Base-by-base conservation (phyloP, 2,113 vertebrate species). In the Cephalopholis sonnerati region DNA sequence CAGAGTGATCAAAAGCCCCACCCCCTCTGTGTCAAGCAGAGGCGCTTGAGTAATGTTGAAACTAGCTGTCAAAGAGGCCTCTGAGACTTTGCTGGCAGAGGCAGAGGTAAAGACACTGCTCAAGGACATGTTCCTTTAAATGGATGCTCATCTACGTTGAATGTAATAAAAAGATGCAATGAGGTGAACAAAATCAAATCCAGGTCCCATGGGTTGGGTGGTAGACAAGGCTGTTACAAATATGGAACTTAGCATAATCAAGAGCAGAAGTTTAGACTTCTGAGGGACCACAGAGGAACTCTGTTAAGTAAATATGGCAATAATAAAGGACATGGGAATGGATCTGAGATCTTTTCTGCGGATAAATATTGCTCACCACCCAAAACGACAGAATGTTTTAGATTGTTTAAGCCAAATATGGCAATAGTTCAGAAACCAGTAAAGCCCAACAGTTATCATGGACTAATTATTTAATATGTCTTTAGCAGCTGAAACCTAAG, bases 1-100 rank as follows among this genome's bases (percentile, higher is more conserved):
- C 29, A 77, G 86, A 66, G 74, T 74, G 77, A 88, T 92, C 82
- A 80, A 75, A 85, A 25, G 57, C 16, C 32, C 55, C 36, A 46
- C 54, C 7, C 44, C 32, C 69, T 88, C 70, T 2, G 46, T 46
- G 70, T 58, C 76, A 25, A 72, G 32, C 59, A 24, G 54, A 82
- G 36, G 13, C 32, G 46, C 58, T 68, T 77, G 63, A 86, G 54
- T 50, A 70, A 59, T 84, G 82, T 80, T 17, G 16, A 69, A 71
- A 81, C 63, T 46, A 59, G 65, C 79, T 80, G 81, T 87, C 79
- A 85, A 83, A 82, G 66, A 61, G 39, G 22, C 79, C 62, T 76
- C 66, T 18, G 86, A 86, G 72, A 74, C 63, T 64, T 76, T 59
- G 58, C 66, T 59, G 62, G 46, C 68, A 59, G 74, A 76, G 22